Percentiles rank a stretch among this genome's conserved stretches.
These are phyloP conservation scores for Candoia aspera DNA, from an alignment of 2,113 vertebrate species.

Conservation along the genomic window DNA sequence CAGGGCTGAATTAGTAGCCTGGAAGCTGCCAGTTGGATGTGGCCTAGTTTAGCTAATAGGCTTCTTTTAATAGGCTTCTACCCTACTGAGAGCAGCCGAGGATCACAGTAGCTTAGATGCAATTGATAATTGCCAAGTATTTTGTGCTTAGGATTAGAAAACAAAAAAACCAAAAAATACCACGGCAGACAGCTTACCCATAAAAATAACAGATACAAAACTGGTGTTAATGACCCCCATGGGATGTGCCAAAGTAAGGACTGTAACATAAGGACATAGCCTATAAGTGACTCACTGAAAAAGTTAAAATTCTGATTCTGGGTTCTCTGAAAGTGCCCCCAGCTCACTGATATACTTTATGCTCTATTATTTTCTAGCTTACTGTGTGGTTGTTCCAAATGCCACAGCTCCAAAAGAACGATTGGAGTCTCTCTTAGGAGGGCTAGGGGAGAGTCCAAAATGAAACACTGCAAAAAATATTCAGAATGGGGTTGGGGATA, in stretches of 20 bases:
- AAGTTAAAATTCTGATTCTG: slow-evolving; percentile 4
- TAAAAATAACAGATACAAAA: slow-evolving; percentile 25
- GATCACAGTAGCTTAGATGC: slow-evolving; percentile 17
- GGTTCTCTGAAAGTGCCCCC: not conserved
- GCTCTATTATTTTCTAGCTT: slow-evolving; percentile 25
- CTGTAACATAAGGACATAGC: not conserved
- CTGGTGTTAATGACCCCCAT: not conserved
- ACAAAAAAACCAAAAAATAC: slow-evolving; percentile 3
- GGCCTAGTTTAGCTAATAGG: slow-evolving; percentile 35
- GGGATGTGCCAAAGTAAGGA: not conserved
- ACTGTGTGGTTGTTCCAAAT: slow-evolving; percentile 14
- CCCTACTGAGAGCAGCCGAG: not conserved
- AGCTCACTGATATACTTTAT: not conserved
- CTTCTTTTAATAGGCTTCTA: slow-evolving; percentile 36
- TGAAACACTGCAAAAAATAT: not conserved
- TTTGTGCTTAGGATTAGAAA: slow-evolving; percentile 19
- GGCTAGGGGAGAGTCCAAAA: not conserved
- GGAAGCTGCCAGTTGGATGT: slow-evolving; percentile 31
- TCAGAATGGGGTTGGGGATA: not conserved
- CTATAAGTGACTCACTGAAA: not conserved
- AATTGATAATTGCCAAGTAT: slow-evolving; percentile 29
- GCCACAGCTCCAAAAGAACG: not conserved
- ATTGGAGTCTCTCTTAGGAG: not conserved
- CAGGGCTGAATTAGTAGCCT: slow-evolving; percentile 11
- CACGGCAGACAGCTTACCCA: not conserved